Evolutionary conservation across 2,888 invertebrate genomes (phyloP).

Genomic region (Dexiosoma caninum): DNA sequence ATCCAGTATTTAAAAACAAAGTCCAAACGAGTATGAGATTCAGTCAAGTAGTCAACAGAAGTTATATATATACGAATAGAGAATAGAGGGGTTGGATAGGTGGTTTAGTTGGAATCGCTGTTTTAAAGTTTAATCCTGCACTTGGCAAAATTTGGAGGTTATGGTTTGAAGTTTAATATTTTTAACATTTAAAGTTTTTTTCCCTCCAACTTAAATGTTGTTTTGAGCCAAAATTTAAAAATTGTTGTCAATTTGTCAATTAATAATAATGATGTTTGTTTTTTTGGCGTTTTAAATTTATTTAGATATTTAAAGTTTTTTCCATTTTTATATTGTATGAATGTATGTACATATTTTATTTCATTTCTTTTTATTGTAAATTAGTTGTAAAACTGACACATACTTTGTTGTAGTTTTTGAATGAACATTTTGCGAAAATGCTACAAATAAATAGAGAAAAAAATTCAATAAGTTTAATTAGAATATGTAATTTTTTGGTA

Average conservation of each 20-base stretch:
- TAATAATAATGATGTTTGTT: slow-evolving; percentile 36
- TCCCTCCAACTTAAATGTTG: not conserved
- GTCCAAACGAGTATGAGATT: slow-evolving; percentile 19
- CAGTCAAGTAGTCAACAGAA: not conserved
- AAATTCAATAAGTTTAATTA: not conserved
- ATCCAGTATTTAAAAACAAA: slow-evolving; percentile 18
- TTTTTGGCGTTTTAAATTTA: not conserved
- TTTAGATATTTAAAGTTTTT: not conserved
- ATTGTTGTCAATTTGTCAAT: slow-evolving; percentile 54
- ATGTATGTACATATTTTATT: slow-evolving; percentile 7
- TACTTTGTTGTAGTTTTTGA: slow-evolving; percentile 15
- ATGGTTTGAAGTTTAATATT: slow-evolving; percentile 6
- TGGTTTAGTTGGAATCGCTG: not conserved
- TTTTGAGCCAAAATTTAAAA: slow-evolving; percentile 16
- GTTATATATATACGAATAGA: slow-evolving; percentile 13
- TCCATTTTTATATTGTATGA: not conserved
- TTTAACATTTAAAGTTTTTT: not conserved
- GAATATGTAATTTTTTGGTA: too few species aligned
- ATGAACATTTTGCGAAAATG: not conserved
- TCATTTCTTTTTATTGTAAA: slow-evolving; percentile 22
- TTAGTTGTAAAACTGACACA: slow-evolving; percentile 35
- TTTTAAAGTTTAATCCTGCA: slow-evolving; percentile 37
- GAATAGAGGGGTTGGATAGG: not conserved
- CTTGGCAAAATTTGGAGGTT: slow-evolving; percentile 41
- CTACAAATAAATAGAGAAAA: slow-evolving; percentile 29